Conservation (phyloP, 2,113 vertebrate species). For the Holacanthus passer region DNA sequence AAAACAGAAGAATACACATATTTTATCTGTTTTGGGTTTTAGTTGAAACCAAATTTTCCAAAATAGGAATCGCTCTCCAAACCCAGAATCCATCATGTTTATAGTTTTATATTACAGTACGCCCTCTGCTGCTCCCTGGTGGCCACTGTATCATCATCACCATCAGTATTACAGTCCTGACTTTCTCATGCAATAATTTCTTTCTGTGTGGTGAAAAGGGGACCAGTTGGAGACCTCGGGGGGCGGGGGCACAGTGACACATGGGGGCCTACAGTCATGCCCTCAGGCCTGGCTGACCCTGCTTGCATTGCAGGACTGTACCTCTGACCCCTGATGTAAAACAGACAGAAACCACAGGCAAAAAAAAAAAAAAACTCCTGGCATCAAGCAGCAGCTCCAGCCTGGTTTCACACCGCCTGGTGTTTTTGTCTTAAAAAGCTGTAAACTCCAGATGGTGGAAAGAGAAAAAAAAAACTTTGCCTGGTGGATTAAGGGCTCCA, state of each 20-base stretch:
- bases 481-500: constrained; percentile 84
- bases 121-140: constrained; percentile 80
- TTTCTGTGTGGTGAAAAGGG: constrained; percentile 4
- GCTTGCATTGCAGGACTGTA: constrained; percentile 58
- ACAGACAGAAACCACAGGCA: constrained; percentile 49
- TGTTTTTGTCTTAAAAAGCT: constrained; percentile 83
- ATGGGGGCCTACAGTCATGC: constrained; percentile 7
- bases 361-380: constrained; percentile 50
- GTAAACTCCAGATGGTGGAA: constrained; percentile 86
- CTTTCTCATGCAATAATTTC: constrained; percentile 43
- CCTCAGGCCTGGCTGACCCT: constrained; percentile 30
- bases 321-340: constrained; percentile 67
- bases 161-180: constrained; percentile 40
- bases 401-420: constrained; percentile 78
- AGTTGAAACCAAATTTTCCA: constrained; percentile 22
- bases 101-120: constrained; percentile 31
- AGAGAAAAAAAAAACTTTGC: constrained; percentile 77
- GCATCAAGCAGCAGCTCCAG: constrained; percentile 69
- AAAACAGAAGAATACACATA: constrained; percentile 31
- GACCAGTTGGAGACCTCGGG: neutral
- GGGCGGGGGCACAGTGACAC: constrained; percentile 14
- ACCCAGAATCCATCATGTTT: constrained; percentile 25
- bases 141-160: constrained; percentile 57
- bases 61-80: constrained; percentile 33
- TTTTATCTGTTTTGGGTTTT: constrained; percentile 31